These are phyloP conservation scores for Calliopsis andreniformis DNA, from an alignment of 1,140 invertebrate species.

Conservation along the genomic window DNA sequence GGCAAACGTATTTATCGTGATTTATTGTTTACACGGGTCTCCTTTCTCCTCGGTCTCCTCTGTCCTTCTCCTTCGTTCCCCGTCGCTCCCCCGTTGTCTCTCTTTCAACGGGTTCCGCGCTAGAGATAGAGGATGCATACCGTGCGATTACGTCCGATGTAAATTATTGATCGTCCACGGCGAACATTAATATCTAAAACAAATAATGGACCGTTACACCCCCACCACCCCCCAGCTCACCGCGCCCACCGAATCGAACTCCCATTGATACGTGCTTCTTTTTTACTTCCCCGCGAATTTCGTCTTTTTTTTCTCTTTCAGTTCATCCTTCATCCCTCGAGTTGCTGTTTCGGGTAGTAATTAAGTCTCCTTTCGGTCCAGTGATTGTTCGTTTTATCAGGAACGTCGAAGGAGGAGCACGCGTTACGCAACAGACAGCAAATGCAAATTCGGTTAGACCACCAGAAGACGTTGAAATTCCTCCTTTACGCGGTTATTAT, in stretches of 20 bases:
- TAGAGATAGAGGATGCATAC: constrained; percentile 65
- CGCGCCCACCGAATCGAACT: constrained; percentile 4
- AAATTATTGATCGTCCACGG: constrained; percentile 74
- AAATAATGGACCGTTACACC: constrained; percentile 67
- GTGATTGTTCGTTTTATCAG: background rate
- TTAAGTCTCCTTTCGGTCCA: background rate
- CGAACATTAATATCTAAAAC: constrained; percentile 75
- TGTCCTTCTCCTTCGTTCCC: constrained; percentile 5
- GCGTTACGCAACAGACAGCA: background rate
- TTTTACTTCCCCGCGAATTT: background rate
- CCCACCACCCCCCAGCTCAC: background rate
- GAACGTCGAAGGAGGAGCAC: background rate
- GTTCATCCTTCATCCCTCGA: background rate
- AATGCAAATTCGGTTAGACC: background rate
- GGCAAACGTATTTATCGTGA: constrained; percentile 80
- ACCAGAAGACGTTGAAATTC: constrained; percentile 23
- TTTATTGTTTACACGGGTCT: constrained; percentile 79
- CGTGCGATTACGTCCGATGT: constrained; percentile 72
- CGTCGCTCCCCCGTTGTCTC: background rate
- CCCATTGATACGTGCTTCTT: constrained; percentile 15
- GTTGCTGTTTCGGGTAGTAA: background rate
- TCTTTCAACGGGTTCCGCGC: constrained; percentile 40
- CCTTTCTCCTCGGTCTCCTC: constrained; percentile 50
- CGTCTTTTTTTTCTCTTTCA: background rate
- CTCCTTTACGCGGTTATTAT: constrained; percentile 29